Base-by-base conservation (phyloP, 1,140 invertebrate species). In the Zophobas morio region DNA sequence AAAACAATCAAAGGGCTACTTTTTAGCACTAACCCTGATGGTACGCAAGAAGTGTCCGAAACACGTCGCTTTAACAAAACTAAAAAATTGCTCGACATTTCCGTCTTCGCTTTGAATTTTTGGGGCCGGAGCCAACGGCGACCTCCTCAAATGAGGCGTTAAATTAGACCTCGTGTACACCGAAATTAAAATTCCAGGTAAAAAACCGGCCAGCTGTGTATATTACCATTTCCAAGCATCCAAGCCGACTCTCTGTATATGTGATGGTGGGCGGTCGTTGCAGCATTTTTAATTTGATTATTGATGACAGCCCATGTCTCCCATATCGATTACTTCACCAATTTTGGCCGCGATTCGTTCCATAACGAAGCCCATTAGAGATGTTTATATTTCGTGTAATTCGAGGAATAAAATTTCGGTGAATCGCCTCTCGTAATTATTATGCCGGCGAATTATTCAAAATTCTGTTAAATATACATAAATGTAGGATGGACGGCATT, bases 151-250 rank as follows among this genome's bases (percentile, higher is more conserved):
- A 82, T 82, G 54, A 77, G 66, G 78, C 81, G 74, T 79, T 81
- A 82, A 82, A 82, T 82, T 82, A 79, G 77, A 79, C 71, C 76
- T 79, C 79, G 77, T 81, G 75, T 76, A 74, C 79, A 70, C 73
- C 74, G 75, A 79, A 81, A 81, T 81, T 81, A 81, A 81, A 80
- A 80, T 81, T 81, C 81, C 81, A 80, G 81, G 81, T 81, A 81
- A 81, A 81, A 70, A 72, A 39, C 34, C 8, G 54, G 63, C 51
- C 71, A 63, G 76, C 54, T 78, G 76, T 47, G 42, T 71, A 34
- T 40, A 39, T 72, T 20, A 20, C 20, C 20, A 20, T 20, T 20
- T 20, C 20, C 20, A 8, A 46, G 42, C 42, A 0, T 20, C 20
- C 20, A 8, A 46, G 42, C 42, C 42, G 56, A 60, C 5, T 33